Evolutionary conservation across 2,888 invertebrate genomes (phyloP), one percentile per base, ranked within the genome.

Genomic region (Mythimna pallens): DNA sequence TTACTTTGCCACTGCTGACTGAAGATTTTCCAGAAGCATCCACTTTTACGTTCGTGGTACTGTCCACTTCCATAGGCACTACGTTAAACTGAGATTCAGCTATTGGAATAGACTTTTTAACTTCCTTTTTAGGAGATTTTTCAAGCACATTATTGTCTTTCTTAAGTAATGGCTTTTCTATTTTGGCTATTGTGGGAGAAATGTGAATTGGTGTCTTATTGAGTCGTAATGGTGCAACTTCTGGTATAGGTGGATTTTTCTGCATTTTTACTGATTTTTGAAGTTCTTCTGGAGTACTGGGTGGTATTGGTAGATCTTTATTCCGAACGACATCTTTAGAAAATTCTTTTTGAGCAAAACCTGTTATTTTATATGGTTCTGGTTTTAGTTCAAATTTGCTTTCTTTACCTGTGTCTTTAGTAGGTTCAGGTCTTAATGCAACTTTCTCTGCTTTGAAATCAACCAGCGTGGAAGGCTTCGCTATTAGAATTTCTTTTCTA

Each of bases 61-160:
- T 67, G 50, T 73, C 70, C 25, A 76, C 70, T 69, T 76, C 70
- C 54, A 62, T 61, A 20, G 65, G 76, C 14, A 47, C 17, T 63
- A 36, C 52, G 17, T 34, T 67, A 22, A 59, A 52, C 50, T 66
- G 69, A 66, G 73, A 73, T 72, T 73, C 65, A 69, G 61, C 22
- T 3, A 59, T 55, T 36, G 66, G 43, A 52, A 61, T 58, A 54
- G 65, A 7, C 36, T 73, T 79, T 43, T 62, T 47, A 34, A 62
- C 14, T 69, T 75, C 76, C 54, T 66, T 76, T 76, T 63, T 71
- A 55, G 65, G 34, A 43, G 63, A 54, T 52, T 47, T 65, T 47
- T 62, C 22, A 59, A 65, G 25, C 10, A 55, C 7, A 57, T 73
- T 74, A 17, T 54, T 62, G 65, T 76, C 59, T 30, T 63, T 67